Evolutionary conservation across 2,113 vertebrate genomes (phyloP).

Genomic region (Acinonyx jubatus): DNA sequence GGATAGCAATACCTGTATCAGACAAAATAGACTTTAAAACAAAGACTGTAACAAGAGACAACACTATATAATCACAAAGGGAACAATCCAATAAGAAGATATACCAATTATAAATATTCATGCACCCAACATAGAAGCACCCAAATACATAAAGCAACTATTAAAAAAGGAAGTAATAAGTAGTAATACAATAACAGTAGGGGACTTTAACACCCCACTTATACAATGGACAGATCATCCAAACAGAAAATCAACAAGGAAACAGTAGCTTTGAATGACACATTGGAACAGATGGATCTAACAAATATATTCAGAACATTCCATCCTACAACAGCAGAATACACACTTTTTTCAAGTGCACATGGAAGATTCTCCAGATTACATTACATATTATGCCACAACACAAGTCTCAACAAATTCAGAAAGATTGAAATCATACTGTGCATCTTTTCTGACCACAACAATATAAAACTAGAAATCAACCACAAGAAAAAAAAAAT

Average conservation of each 20-base stretch:
- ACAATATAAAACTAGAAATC: not conserved
- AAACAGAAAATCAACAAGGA: too few species aligned
- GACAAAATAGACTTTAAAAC: too few species aligned
- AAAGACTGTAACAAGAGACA: too few species aligned
- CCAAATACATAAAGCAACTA: not conserved
- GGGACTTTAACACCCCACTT: not conserved
- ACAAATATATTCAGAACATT: not conserved
- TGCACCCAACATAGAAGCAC: too few species aligned
- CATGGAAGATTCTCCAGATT: not conserved
- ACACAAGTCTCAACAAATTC: not conserved
- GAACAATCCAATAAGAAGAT: too few species aligned
- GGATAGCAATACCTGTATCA: too few species aligned
- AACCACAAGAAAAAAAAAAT: not conserved
- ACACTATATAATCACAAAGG: too few species aligned
- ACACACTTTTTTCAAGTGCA: not conserved
- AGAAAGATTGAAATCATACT: not conserved
- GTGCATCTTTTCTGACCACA: not conserved
- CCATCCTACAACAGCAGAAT: not conserved
- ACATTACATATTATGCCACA: not conserved
- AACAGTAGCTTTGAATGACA: too few species aligned
- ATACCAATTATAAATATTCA: too few species aligned
- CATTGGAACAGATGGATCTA: too few species aligned
- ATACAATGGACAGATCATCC: not conserved
- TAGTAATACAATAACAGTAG: not conserved
- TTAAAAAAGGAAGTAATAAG: not conserved